phyloP scores from a whole-genome alignment of 1,140 invertebrate species.

The Phymorhynchus buccinoides region DNA sequence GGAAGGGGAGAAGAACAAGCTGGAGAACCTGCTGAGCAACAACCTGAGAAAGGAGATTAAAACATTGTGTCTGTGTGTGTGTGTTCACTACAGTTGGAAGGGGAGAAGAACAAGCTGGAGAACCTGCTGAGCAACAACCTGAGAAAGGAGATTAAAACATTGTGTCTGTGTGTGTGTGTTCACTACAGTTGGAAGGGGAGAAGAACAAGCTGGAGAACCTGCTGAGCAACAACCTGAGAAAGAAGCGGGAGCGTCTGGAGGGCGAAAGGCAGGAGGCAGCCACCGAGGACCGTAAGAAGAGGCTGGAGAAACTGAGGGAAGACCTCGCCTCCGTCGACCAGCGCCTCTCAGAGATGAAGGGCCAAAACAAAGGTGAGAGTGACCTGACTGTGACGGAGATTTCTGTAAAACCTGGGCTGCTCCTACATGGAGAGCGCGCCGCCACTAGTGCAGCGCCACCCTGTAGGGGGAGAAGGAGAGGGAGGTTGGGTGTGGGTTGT shows the following conservation, averaged over 20 bases:
- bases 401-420: too few relatives aligned
- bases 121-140: constrained; percentile 98
- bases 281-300: constrained; percentile 62
- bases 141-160: constrained; percentile 83
- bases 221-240: constrained; percentile 96
- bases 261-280: constrained; percentile 70
- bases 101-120: constrained; percentile 97
- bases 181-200: constrained; percentile 90
- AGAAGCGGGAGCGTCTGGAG: constrained; percentile 85
- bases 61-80: too few relatives aligned
- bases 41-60: too few relatives aligned
- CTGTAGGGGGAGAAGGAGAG: too few relatives aligned
- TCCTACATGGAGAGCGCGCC: too few relatives aligned
- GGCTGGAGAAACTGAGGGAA: constrained; percentile 60
- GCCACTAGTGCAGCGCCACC: too few relatives aligned
- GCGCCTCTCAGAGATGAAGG: constrained; percentile 64
- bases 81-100: constrained; percentile 89
- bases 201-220: constrained; percentile 99
- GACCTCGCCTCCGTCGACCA: constrained; percentile 64
- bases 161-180: too few relatives aligned
- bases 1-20: too few relatives aligned
- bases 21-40: too few relatives aligned
- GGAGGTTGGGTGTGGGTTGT: too few relatives aligned
- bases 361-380: constrained; percentile 63
- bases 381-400: too few relatives aligned